phyloP scores from a whole-genome alignment of 2,888 invertebrate species.

The Rhingia rostrata region DNA sequence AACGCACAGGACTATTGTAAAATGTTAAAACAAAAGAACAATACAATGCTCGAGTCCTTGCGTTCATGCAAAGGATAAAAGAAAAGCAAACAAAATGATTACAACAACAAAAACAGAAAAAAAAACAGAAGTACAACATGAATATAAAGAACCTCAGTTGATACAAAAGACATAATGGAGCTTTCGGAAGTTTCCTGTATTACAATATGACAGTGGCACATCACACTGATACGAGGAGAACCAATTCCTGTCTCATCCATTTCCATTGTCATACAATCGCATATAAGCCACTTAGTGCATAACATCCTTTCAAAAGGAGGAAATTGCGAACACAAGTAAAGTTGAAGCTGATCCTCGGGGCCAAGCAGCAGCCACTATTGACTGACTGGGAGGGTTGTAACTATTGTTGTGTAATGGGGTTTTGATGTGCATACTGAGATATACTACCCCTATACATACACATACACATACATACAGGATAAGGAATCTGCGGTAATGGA shows the following conservation, averaged over 20 bases:
- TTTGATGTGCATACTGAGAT: constrained; percentile 10
- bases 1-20: constrained; percentile 25
- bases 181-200: constrained; percentile 63
- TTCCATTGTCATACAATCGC: constrained; percentile 68
- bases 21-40: constrained; percentile 56
- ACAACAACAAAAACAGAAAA: constrained; percentile 32
- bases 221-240: constrained; percentile 57
- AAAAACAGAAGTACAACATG: constrained; percentile 16
- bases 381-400: constrained; percentile 8
- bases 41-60: constrained; percentile 53
- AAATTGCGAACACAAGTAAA: constrained; percentile 68
- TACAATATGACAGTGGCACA: constrained; percentile 32
- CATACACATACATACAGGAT: neutral
- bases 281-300: constrained; percentile 71
- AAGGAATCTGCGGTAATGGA: neutral
- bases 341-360: constrained; percentile 58
- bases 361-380: constrained; percentile 33
- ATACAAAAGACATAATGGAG: constrained; percentile 63
- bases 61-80: constrained; percentile 20
- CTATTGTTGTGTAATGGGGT: constrained; percentile 22
- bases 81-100: constrained; percentile 1
- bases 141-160: constrained; percentile 35
- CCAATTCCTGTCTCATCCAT: constrained; percentile 67
- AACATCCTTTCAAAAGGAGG: constrained; percentile 65
- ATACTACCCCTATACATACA: constrained; percentile 1